These are phyloP conservation scores for Eumaeus atala DNA, from an alignment of 1,140 invertebrate genomes.

Conservation along the genomic window DNA sequence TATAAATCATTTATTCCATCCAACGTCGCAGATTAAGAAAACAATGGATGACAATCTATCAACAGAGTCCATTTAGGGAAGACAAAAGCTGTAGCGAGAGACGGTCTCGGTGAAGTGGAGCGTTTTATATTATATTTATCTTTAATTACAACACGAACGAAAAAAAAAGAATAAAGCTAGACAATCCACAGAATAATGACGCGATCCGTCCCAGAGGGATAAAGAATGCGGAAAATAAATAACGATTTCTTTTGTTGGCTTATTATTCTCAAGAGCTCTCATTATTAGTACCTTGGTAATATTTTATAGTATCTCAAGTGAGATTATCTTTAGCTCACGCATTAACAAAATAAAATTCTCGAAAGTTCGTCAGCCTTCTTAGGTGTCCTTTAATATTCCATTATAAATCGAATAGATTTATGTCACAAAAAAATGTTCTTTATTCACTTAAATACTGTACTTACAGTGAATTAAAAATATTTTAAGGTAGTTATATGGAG, in stretches of 20 bases:
- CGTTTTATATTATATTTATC: constrained; percentile 73
- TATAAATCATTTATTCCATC: constrained; percentile 70
- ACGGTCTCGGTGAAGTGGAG: constrained; percentile 53
- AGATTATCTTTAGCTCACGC: constrained; percentile 25
- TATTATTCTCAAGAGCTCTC: constrained; percentile 68
- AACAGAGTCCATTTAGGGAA: constrained; percentile 62
- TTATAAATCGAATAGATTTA: too few species aligned
- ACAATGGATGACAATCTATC: constrained; percentile 70
- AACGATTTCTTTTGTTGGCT: constrained; percentile 71
- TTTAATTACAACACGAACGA: constrained; percentile 69
- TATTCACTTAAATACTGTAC: too few species aligned
- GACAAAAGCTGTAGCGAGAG: constrained; percentile 54
- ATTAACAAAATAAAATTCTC: constrained; percentile 25
- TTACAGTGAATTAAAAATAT: too few species aligned
- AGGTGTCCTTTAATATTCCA: too few species aligned
- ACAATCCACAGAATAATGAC: constrained; percentile 59
- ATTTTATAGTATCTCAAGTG: constrained; percentile 30
- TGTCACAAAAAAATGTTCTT: too few species aligned
- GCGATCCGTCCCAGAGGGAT: constrained; percentile 52
- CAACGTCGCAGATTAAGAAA: constrained; percentile 61
- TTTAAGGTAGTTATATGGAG: too few species aligned
- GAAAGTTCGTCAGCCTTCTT: constrained; percentile 24
- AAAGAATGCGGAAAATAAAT: constrained; percentile 64
- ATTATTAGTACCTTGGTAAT: constrained; percentile 48
- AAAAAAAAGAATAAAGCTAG: constrained; percentile 39